A percentile compares a stretch with the other conserved stretches of the same genome.
Evolutionary conservation across 2,797 vertebrate genomes (phyloP).

Genomic region (Aldrovandia affinis): DNA sequence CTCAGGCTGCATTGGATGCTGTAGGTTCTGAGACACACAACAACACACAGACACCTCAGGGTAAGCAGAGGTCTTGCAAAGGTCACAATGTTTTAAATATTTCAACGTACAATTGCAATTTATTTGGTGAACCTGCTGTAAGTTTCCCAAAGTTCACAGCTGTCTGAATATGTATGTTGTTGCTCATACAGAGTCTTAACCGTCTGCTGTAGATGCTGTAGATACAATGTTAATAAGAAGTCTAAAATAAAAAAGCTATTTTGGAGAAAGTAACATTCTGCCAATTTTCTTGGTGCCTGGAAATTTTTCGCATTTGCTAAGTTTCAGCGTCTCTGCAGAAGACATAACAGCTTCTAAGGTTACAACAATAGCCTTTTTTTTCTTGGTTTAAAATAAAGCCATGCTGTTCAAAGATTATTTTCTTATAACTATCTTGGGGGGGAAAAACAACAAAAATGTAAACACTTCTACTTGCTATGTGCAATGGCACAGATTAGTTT

Average conservation of each 20-base stretch:
- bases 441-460: no score
- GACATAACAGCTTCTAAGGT: neutral
- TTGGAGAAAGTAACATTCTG: neutral
- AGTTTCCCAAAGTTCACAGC: neutral
- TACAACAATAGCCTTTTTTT: neutral
- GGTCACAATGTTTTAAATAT: neutral
- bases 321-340: neutral
- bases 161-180: neutral
- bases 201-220: neutral
- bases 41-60: no score
- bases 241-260: neutral
- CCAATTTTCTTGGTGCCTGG: neutral
- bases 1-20: no score
- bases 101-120: neutral
- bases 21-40: no score
- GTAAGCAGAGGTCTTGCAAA: neutral
- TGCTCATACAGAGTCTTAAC: neutral
- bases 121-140: neutral
- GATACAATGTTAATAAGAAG: neutral
- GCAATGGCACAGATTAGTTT: neutral
- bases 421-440: no score
- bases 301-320: neutral
- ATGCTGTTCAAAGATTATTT: no score
- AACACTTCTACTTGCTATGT: no score
- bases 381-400: no score